phyloP scores from a whole-genome alignment of 2,888 invertebrate genomes.

The Chironomus riparius region DNA sequence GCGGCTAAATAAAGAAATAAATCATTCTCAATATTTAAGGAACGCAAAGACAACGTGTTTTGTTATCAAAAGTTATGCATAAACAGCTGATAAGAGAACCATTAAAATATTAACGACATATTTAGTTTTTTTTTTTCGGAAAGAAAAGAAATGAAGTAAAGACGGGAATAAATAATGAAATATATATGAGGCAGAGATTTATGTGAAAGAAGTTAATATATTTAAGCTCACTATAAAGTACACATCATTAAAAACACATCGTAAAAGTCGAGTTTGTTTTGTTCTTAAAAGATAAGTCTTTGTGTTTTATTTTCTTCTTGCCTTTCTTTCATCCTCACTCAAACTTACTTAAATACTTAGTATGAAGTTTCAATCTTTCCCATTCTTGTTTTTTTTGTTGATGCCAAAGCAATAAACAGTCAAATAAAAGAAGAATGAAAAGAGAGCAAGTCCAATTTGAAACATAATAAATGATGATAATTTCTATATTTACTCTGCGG shows the following conservation, averaged over 20 bases:
- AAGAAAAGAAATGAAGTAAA: not conserved
- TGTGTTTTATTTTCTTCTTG: not conserved
- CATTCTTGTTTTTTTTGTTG: not conserved
- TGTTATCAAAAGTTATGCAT: not conserved
- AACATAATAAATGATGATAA: constrained; percentile 23
- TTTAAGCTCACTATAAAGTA: constrained; percentile 11
- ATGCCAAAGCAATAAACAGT: not conserved
- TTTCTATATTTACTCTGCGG: constrained; percentile 20
- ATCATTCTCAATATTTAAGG: not conserved
- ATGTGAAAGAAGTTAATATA: not conserved
- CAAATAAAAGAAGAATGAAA: not conserved
- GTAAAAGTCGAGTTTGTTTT: constrained; percentile 15
- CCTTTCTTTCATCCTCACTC: not conserved
- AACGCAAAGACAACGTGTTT: not conserved
- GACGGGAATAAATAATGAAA: no score
- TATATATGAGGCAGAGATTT: not conserved
- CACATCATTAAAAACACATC: constrained; percentile 25
- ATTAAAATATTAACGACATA: constrained; percentile 25
- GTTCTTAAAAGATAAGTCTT: not conserved
- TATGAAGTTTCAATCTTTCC: not conserved
- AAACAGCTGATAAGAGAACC: constrained; percentile 14
- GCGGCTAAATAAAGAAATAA: not conserved
- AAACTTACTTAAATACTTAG: not conserved
- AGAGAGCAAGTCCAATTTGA: constrained; percentile 16
- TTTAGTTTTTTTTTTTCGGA: not conserved